phyloP scores from a whole-genome alignment of 2,888 invertebrate genomes.

The Clistopyga incitator region DNA sequence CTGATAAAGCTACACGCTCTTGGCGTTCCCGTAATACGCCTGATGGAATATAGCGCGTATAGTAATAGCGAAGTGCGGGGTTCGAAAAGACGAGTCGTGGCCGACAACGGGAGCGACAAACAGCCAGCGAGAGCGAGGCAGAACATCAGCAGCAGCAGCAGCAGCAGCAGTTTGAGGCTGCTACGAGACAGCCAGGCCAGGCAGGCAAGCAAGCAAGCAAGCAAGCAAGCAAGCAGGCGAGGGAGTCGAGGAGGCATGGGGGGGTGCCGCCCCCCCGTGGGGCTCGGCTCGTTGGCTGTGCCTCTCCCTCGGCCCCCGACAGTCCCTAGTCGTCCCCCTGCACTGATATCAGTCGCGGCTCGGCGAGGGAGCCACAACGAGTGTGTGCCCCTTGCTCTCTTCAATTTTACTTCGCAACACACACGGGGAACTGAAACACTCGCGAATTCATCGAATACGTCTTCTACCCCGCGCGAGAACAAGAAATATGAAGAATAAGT shows the following conservation, averaged over 20 bases:
- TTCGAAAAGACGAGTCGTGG: slow-evolving; percentile 66
- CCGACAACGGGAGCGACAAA: slow-evolving; percentile 61
- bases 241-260: slow-evolving; percentile 76
- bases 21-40: slow-evolving; percentile 52
- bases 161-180: slow-evolving; percentile 28
- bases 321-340: slow-evolving; percentile 81
- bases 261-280: slow-evolving; percentile 79
- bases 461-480: neutral
- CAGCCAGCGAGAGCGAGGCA: slow-evolving; percentile 66
- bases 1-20: slow-evolving; percentile 15
- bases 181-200: slow-evolving; percentile 63
- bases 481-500: no score
- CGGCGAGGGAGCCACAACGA: slow-evolving; percentile 80
- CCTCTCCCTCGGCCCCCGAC: slow-evolving; percentile 76
- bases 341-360: slow-evolving; percentile 83
- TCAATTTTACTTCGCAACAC: neutral
- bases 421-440: slow-evolving; percentile 3
- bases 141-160: slow-evolving; percentile 30
- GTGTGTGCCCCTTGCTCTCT: slow-evolving; percentile 70
- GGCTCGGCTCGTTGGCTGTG: slow-evolving; percentile 75
- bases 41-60: slow-evolving; percentile 48
- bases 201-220: slow-evolving; percentile 68
- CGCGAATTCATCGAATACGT: neutral
- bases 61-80: slow-evolving; percentile 63
- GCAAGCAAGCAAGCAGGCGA: slow-evolving; percentile 70